Percentiles rank a stretch among this genome's conserved stretches.
phyloP scores from a whole-genome alignment of 2,888 invertebrate genomes.

The Eupithecia subfuscata region DNA sequence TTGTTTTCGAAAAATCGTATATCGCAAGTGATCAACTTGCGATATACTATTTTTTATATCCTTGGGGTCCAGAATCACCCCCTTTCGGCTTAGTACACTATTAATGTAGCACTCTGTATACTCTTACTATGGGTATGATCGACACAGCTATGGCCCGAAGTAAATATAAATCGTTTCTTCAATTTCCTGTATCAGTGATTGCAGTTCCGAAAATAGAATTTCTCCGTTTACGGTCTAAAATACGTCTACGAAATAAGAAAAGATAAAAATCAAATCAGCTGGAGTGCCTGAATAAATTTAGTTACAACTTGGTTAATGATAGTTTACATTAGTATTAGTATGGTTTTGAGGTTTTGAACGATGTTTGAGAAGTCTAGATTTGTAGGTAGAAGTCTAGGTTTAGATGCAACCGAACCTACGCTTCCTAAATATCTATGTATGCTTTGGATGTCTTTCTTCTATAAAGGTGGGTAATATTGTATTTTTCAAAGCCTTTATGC shows the following conservation, averaged over 20 bases:
- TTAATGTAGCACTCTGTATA: not conserved
- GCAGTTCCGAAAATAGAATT: constrained; percentile 6
- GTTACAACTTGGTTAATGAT: not conserved
- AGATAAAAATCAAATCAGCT: constrained; percentile 10
- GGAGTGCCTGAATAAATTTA: constrained; percentile 1
- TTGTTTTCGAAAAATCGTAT: too few species aligned
- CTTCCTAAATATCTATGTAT: constrained; percentile 14
- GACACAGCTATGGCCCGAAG: not conserved
- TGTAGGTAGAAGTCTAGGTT: not conserved
- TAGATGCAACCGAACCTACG: not conserved
- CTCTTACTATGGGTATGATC: not conserved
- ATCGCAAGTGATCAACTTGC: too few species aligned
- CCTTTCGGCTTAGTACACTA: too few species aligned
- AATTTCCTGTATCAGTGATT: constrained; percentile 14
- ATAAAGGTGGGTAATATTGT: constrained; percentile 55
- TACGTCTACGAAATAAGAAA: not conserved
- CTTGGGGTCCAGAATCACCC: too few species aligned
- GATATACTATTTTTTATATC: too few species aligned
- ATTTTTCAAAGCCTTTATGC: not conserved
- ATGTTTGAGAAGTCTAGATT: not conserved
- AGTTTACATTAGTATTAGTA: not conserved
- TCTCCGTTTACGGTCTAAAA: not conserved
- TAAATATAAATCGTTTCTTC: constrained; percentile 15
- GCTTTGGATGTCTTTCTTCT: constrained; percentile 27
- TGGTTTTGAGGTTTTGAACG: too few species aligned